These are phyloP conservation scores for Leptinotarsa texana DNA, from an alignment of 1,140 invertebrate genomes.

Conservation along the genomic window DNA sequence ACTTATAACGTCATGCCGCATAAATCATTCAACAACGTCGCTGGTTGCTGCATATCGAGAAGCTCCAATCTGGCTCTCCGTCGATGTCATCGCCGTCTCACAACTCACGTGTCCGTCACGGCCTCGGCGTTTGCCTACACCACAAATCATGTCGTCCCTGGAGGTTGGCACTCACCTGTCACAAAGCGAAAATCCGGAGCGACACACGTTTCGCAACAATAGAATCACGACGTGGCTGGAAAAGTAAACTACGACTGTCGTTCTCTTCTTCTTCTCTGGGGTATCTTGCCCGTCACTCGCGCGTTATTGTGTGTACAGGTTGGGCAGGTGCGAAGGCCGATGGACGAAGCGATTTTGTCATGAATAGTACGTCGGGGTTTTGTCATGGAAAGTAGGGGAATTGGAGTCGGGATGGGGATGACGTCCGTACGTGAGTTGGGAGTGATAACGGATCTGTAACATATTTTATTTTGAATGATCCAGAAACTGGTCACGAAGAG, in stretches of 20 bases:
- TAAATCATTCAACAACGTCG: too few species aligned
- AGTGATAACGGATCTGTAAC: background rate
- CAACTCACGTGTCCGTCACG: background rate
- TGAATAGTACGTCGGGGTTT: conserved; percentile 3
- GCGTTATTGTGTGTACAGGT: conserved; percentile 3
- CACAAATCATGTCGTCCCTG: conserved; percentile 43
- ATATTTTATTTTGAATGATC: too few species aligned
- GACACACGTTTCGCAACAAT: conserved; percentile 54
- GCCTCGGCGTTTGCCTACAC: conserved; percentile 4
- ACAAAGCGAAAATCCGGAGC: conserved; percentile 50
- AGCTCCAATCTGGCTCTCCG: too few species aligned
- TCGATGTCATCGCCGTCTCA: background rate
- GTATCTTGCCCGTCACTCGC: background rate
- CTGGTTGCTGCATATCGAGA: too few species aligned
- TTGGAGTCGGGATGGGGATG: background rate
- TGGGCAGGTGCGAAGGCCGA: background rate
- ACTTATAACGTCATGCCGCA: too few species aligned
- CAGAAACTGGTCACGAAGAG: too few species aligned
- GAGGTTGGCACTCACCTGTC: conserved; percentile 49
- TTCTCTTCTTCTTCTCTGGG: conserved; percentile 4
- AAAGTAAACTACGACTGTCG: conserved; percentile 46
- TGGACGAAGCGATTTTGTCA: background rate
- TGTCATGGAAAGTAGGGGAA: conserved; percentile 24
- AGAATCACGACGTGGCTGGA: conserved; percentile 53
- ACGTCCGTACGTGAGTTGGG: conserved; percentile 11